Base-by-base conservation (phyloP, 2,888 invertebrate species). In the Oscheius myriophilus region DNA sequence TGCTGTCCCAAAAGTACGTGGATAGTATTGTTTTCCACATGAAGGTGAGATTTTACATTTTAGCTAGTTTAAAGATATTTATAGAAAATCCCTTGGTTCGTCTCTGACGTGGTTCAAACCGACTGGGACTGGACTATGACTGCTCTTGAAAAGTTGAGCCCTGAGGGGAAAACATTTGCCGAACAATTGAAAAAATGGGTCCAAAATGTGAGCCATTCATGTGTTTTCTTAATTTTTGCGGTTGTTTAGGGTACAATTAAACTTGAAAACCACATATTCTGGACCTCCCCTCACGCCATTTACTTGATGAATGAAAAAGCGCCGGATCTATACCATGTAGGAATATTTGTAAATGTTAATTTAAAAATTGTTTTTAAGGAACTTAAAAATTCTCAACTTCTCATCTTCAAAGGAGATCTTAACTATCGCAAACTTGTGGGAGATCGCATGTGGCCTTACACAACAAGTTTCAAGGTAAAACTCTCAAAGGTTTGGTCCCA, bases 361-460 rank as follows among this genome's bases (percentile, higher is more conserved):
- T 4, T n/a, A n/a, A 23, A 42, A 25, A 43, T 45, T 7, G 6
- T 6, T 55, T 53, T 67, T 41, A 9, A 64, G 69, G 69, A 64
- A 43, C 41, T 68, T 2, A 12, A n/a, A 54, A 55, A 68, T 16
- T 77, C 81, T 1, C 51, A 67, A 1, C 55, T 85, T 4, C 39
- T 76, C 14, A 76, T 86, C 43, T 82, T 87, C 75, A 86, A 86
- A 70, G 90, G 96, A 0, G 97, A 98, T 87, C 90, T 98, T 12
- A 97, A 97, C 89, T 97, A 96, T 87, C 89, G 98, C 51, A 98
- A 98, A 88, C 88, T 98, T 65, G 88, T 94, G 51, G 93, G 92
- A 0, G 98, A 98, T 85, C 90, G 91, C 68, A 92, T 92, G 75
- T 95, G 95, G 92, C 90, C 91, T 43, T 90, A 91, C 0, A 90